Conservation (phyloP, 2,888 invertebrate species). For the Amphipoea lucens region DNA sequence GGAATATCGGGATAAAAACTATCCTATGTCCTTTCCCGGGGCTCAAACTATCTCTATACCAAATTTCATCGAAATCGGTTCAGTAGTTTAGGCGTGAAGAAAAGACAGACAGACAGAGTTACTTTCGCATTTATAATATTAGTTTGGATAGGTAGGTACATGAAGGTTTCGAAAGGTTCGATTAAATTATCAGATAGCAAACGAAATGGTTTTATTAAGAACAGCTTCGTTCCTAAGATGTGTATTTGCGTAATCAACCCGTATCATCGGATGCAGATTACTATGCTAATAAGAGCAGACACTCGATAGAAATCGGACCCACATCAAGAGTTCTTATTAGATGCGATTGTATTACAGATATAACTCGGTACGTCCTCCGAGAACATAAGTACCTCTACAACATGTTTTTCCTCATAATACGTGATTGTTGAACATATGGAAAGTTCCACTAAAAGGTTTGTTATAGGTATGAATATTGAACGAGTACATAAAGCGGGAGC, state of each 20-base stretch:
- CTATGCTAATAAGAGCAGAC: conserved; percentile 78
- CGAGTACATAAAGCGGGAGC: conserved; percentile 30
- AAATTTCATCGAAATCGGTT: no score
- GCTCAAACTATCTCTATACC: no score
- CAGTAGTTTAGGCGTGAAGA: no score
- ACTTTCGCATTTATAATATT: no score
- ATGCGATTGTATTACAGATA: conserved; percentile 82
- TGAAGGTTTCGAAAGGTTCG: conserved; percentile 6
- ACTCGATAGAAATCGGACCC: conserved; percentile 77
- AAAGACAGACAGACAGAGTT: no score
- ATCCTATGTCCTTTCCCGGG: no score
- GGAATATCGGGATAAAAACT: no score
- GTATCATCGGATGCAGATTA: conserved; percentile 76
- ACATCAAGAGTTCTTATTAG: conserved; percentile 80
- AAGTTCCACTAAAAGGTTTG: conserved; percentile 50
- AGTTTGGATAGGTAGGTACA: neutral
- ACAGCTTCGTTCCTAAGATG: conserved; percentile 26
- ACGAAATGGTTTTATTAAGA: conserved; percentile 40
- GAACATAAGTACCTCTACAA: conserved; percentile 30
- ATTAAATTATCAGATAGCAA: conserved; percentile 34
- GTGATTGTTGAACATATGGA: conserved; percentile 48
- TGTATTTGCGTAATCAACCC: conserved; percentile 64
- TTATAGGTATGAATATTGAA: conserved; percentile 63
- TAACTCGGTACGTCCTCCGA: conserved; percentile 50
- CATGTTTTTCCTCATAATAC: conserved; percentile 48